Conservation (phyloP, 2,797 vertebrate genomes). For the Eidolon dupreanum region DNA sequence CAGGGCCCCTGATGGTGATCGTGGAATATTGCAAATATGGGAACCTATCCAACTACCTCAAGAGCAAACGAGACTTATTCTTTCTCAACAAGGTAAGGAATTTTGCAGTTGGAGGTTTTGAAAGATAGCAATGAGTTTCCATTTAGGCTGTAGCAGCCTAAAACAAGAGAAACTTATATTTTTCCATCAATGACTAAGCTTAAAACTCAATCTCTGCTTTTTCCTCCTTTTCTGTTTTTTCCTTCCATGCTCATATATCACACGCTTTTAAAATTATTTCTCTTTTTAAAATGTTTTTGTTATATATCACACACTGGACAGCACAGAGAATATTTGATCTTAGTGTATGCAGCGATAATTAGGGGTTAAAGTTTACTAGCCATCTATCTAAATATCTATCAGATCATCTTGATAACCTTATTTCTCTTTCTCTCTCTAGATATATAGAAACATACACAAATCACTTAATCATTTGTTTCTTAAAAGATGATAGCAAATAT, state of each 20-base stretch:
- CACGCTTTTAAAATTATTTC: background rate
- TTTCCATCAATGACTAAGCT: background rate
- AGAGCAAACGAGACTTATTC: slow-evolving; percentile 94
- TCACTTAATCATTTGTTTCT: background rate
- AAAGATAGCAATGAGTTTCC: background rate
- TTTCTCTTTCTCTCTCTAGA: background rate
- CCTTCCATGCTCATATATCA: background rate
- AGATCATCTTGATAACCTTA: background rate
- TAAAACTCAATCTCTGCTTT: background rate
- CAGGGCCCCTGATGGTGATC: slow-evolving; percentile 96
- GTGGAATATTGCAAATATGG: slow-evolving; percentile 96
- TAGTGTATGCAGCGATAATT: background rate
- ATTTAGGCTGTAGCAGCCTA: background rate
- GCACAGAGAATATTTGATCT: background rate
- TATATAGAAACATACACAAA: background rate
- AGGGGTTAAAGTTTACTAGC: background rate
- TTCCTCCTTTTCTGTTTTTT: background rate
- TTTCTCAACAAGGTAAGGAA: slow-evolving; percentile 88
- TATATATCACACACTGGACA: background rate
- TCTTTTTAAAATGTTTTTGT: no score
- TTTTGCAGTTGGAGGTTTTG: background rate
- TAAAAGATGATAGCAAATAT: background rate
- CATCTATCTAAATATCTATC: background rate
- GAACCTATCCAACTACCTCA: slow-evolving; percentile 95
- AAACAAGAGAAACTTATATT: background rate